phyloP scores from a whole-genome alignment of 2,888 invertebrate genomes.

The Cataglyphis altisquamis region DNA sequence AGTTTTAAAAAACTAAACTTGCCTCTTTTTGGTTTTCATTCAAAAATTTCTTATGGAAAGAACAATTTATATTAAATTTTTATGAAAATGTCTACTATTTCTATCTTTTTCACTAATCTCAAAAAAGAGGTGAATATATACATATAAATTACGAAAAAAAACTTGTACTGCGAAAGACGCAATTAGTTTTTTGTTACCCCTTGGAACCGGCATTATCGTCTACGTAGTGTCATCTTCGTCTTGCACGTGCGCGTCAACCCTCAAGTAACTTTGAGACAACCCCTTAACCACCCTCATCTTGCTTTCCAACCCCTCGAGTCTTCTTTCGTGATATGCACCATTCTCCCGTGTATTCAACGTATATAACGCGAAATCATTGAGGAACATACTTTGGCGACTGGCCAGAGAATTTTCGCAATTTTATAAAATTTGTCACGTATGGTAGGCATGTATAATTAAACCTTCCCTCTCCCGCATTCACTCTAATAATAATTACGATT shows the following conservation, averaged over 20 bases:
- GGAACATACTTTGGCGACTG: not conserved
- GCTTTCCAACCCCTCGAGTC: slow-evolving; percentile 19
- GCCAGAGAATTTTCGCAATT: not conserved
- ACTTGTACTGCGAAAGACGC: not conserved
- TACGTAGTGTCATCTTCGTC: slow-evolving; percentile 45
- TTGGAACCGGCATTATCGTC: slow-evolving; percentile 30
- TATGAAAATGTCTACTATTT: not conserved
- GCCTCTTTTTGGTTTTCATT: not conserved
- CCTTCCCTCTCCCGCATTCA: too few relatives aligned
- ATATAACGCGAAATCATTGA: not conserved
- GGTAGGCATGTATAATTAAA: not conserved
- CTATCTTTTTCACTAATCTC: not conserved
- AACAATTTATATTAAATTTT: not conserved
- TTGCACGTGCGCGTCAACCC: slow-evolving; percentile 36
- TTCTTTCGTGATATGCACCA: not conserved
- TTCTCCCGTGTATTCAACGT: not conserved
- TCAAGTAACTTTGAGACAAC: slow-evolving; percentile 2
- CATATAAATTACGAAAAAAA: not conserved
- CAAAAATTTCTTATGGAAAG: not conserved
- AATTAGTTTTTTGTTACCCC: not conserved
- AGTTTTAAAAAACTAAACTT: not conserved
- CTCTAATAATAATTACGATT: not conserved
- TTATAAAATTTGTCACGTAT: not conserved
- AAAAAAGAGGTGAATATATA: not conserved
- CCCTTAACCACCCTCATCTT: slow-evolving; percentile 34